phyloP scores from a whole-genome alignment of 2,888 invertebrate species.

The Hermaeophaga mercurialis region DNA sequence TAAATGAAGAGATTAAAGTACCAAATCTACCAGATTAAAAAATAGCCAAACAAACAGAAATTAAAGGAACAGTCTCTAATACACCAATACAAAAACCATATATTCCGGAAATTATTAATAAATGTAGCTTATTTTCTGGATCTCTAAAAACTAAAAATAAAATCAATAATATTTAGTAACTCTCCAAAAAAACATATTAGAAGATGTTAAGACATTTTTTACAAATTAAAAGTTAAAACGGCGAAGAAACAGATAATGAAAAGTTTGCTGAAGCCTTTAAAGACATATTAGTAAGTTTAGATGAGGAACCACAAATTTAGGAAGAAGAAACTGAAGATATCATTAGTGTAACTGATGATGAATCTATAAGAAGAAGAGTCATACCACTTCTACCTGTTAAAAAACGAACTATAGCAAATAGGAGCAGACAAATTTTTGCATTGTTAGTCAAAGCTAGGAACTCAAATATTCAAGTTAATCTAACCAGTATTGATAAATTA shows the following conservation, averaged over 20 bases:
- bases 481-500: background rate
- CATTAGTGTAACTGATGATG: conserved; percentile 21
- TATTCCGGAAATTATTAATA: conserved; percentile 26
- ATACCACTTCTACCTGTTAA: conserved; percentile 24
- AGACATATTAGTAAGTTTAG: conserved; percentile 8
- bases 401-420: no score
- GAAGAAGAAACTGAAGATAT: conserved; percentile 16
- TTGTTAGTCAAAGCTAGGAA: background rate
- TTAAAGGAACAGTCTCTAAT: background rate
- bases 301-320: conserved; percentile 9
- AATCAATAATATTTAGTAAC: background rate
- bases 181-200: background rate
- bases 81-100: background rate
- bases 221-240: conserved; percentile 22
- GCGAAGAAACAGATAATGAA: conserved; percentile 23
- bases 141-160: conserved; percentile 3
- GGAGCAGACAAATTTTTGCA: no score
- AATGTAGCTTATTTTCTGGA: conserved; percentile 25
- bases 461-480: background rate
- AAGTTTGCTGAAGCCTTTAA: conserved; percentile 20
- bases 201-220: conserved; percentile 26
- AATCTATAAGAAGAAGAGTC: conserved; percentile 16
- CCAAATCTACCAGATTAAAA: no score
- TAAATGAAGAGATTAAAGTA: no score
- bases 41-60: no score